phyloP scores from a whole-genome alignment of 2,797 vertebrate genomes.

The Danio albolineatus region DNA sequence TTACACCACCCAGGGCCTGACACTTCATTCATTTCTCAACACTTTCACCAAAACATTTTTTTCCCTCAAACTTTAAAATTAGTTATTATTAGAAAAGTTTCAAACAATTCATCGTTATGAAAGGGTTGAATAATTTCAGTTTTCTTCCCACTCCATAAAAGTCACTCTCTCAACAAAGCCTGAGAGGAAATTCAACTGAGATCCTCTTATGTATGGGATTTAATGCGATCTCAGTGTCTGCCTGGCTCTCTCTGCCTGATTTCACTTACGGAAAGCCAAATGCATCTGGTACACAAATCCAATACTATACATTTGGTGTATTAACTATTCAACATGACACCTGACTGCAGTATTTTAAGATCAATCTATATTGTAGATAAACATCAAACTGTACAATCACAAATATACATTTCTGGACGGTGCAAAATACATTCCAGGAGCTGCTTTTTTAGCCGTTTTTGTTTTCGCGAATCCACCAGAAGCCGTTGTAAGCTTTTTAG shows the following conservation, averaged over 20 bases:
- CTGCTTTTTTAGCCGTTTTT: too few relatives aligned
- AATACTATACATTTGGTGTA: conserved; percentile 52
- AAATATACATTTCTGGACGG: too few relatives aligned
- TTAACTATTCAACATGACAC: conserved; percentile 54
- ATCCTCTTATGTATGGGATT: conserved; percentile 30
- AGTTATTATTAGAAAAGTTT: conserved; percentile 40
- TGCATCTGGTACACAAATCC: conserved; percentile 1
- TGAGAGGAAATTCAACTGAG: conserved; percentile 35
- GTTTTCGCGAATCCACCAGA: too few relatives aligned
- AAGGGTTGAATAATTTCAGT: conserved; percentile 20
- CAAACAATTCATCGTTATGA: conserved; percentile 33
- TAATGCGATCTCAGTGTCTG: conserved; percentile 32
- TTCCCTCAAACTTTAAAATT: conserved; percentile 24
- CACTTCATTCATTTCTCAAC: conserved; percentile 41
- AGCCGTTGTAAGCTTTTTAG: too few relatives aligned
- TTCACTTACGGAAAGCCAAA: conserved; percentile 41
- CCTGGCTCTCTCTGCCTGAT: conserved; percentile 5
- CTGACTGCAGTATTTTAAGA: conserved; percentile 11
- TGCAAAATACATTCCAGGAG: too few relatives aligned
- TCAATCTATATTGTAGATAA: background rate
- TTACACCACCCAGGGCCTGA: conserved; percentile 41
- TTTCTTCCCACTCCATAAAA: conserved; percentile 34
- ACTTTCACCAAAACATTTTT: conserved; percentile 22
- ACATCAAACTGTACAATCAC: background rate
- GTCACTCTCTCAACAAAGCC: conserved; percentile 28